Percentiles rank a stretch among this genome's conserved stretches.
Evolutionary conservation across 2,113 vertebrate genomes (phyloP).

Genomic region (Eublepharis macularius): DNA sequence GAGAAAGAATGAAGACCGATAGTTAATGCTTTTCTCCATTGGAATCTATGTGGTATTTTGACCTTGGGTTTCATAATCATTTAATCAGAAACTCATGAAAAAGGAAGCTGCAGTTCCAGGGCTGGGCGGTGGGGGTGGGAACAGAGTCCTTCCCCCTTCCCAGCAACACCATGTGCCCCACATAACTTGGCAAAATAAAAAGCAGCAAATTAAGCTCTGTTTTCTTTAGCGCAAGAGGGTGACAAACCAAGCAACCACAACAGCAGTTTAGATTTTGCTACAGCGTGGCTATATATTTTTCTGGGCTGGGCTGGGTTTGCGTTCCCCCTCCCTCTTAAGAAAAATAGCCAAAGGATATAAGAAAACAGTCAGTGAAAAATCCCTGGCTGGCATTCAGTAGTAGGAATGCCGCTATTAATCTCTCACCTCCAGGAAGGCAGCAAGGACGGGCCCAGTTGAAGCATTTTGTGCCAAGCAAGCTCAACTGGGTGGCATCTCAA

Average conservation of each 20-base stretch:
- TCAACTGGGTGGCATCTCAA: no score
- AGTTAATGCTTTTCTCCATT: not conserved
- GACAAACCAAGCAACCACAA: not conserved
- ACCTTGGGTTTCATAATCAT: not conserved
- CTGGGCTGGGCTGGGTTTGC: not conserved
- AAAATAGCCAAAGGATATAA: not conserved
- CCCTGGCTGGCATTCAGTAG: not conserved
- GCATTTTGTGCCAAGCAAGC: no score
- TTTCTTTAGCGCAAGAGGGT: constrained; percentile 1
- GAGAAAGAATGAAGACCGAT: no score
- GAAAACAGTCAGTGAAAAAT: not conserved
- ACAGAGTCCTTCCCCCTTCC: constrained; percentile 29
- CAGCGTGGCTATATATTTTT: not conserved
- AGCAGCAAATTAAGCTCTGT: not conserved
- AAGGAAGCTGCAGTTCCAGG: not conserved
- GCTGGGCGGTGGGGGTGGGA: no score
- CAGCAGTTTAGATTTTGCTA: not conserved
- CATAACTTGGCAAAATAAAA: not conserved
- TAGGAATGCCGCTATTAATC: not conserved
- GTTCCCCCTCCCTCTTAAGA: not conserved
- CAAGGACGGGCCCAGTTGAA: no score
- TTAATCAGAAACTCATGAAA: not conserved
- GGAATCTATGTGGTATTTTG: not conserved
- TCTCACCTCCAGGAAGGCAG: not conserved
- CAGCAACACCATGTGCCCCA: not conserved